Evolutionary conservation across 2,888 invertebrate genomes (phyloP), one percentile per base, ranked within the genome.

Genomic region (Lycophotia porphyrea): DNA sequence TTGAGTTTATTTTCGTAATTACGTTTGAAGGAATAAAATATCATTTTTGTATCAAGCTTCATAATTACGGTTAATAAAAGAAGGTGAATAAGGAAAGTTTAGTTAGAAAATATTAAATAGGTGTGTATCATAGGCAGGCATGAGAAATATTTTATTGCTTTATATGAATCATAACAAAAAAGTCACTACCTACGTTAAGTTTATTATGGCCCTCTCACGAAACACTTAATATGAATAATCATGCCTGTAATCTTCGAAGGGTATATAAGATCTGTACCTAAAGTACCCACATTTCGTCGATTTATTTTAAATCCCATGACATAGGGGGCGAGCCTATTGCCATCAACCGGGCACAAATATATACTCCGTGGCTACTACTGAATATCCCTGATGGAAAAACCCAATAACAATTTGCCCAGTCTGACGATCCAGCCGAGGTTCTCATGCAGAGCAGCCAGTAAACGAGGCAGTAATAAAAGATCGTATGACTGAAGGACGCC

Each of bases 1-100:
- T 39, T 7, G n/a, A 63, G 36, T 63, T n/a, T 63, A 39, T 36
- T 63, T 63, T 63, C 61, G 15, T 39, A 63, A 63, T n/a, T 36
- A n/a, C 3, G 7, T 34, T 15, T 13, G 15, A 63, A 36, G 11
- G 1, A 11, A n/a, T 7, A 36, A 36, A 24, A 24, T 24, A 5
- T 61, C 36, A 61, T 61, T 61, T 61, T n/a, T 61, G n/a, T 60
- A 24, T 60, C 11, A 7, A 11, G 5, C n/a, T 24, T 13, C 61
- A 36, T 15, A 61, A 61, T 36, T 36, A 61, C 13, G 15, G n/a
- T n/a, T 15, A 58, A 15, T 55, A 27, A 15, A 55, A 18, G 18
- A 15, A n/a, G 24, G n/a, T 11, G 49, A 52, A n/a, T 52, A 52
- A n/a, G 49, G n/a, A n/a, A n/a, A 58, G 8, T 58, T 58, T 9